A percentile compares a stretch with the other conserved stretches of the same genome.
Conservation (phyloP, 1,140 invertebrate species). For the Eriosoma lanigerum region DNA sequence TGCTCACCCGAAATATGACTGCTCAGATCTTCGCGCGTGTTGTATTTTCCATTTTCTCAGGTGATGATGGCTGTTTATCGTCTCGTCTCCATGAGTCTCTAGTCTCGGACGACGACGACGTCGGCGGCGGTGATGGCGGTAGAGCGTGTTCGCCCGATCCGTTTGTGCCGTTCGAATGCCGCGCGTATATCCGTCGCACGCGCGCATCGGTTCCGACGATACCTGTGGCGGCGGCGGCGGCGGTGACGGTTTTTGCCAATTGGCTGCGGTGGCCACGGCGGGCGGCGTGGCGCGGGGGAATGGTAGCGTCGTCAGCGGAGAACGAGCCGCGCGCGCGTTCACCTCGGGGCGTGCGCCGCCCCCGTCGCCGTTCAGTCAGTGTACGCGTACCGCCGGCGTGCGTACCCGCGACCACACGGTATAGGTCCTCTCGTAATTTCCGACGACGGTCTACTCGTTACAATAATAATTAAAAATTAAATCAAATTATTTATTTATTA, state of each 20-base stretch:
- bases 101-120: background rate
- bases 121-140: background rate
- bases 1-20: too few relatives aligned
- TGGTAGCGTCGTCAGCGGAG: background rate
- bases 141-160: background rate
- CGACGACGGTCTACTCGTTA: background rate
- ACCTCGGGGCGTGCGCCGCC: conserved; percentile 44
- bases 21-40: too few relatives aligned
- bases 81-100: background rate
- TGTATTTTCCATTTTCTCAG: too few relatives aligned
- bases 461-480: too few relatives aligned
- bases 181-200: conserved; percentile 12
- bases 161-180: conserved; percentile 40
- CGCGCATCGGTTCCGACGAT: conserved; percentile 27
- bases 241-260: conserved; percentile 42
- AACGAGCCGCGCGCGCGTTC: conserved; percentile 35
- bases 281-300: background rate
- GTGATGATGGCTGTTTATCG: background rate
- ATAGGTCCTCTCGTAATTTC: too few relatives aligned
- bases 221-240: conserved; percentile 44
- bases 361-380: conserved; percentile 40
- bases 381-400: conserved; percentile 32
- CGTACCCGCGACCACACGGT: background rate
- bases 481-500: too few relatives aligned
- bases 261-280: background rate